Percentiles rank a stretch among this genome's conserved stretches.
Evolutionary conservation across 1,140 invertebrate genomes (phyloP).

Genomic region (Dinothrombium tinctorium): DNA sequence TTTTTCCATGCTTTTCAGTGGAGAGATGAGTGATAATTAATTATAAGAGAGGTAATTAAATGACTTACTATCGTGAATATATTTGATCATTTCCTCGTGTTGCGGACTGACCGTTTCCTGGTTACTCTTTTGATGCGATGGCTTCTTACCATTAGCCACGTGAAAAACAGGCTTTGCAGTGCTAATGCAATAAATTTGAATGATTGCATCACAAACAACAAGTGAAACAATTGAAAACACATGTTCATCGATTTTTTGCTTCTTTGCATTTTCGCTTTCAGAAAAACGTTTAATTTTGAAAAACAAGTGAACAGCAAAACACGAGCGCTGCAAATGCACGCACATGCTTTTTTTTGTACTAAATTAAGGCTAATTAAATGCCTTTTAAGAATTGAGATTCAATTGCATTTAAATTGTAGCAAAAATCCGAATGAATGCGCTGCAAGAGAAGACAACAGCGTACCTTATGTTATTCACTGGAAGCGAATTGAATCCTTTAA

Average conservation of each 20-base stretch:
- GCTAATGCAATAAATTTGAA: background rate
- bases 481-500: background rate
- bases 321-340: too few species aligned
- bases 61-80: slow-evolving; percentile 31
- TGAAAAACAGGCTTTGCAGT: slow-evolving; percentile 38
- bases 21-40: too few species aligned
- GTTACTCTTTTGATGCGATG: slow-evolving; percentile 30
- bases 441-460: background rate
- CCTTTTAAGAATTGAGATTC: too few species aligned
- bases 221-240: slow-evolving; percentile 2
- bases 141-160: slow-evolving; percentile 36
- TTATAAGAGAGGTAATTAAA: too few species aligned
- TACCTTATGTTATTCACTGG: background rate
- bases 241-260: background rate
- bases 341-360: too few species aligned
- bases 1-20: background rate
- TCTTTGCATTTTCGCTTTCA: too few species aligned
- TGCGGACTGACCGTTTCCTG: slow-evolving; percentile 40
- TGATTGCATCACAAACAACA: slow-evolving; percentile 27
- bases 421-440: background rate
- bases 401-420: too few species aligned
- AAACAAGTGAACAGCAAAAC: too few species aligned
- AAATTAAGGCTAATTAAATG: too few species aligned
- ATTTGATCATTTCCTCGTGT: slow-evolving; percentile 46
- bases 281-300: too few species aligned